phyloP scores from a whole-genome alignment of 2,113 vertebrate genomes.

The Mustela lutreola region DNA sequence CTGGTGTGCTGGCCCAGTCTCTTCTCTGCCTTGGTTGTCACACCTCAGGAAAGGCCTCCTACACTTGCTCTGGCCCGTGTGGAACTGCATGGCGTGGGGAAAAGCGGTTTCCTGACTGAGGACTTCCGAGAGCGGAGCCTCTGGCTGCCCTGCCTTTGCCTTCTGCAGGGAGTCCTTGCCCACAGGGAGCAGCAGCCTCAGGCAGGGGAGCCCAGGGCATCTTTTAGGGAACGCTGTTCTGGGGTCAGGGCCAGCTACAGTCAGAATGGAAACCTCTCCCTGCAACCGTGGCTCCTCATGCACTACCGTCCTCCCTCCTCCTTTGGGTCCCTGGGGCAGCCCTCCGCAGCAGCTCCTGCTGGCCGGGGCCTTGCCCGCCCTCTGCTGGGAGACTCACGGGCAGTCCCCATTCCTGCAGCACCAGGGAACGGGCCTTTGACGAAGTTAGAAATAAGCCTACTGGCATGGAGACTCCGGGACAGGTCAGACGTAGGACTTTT shows the following conservation, averaged over 20 bases:
- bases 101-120: not conserved
- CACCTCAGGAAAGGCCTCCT: not conserved
- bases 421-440: not conserved
- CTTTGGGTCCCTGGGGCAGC: no score
- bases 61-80: not conserved
- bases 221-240: not conserved
- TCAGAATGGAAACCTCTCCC: not conserved
- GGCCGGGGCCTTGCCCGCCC: not conserved
- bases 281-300: not conserved
- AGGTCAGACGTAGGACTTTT: not conserved
- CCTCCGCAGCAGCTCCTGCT: not conserved
- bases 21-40: not conserved
- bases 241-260: not conserved
- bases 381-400: not conserved
- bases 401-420: not conserved
- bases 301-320: not conserved
- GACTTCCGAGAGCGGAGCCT: not conserved
- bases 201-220: not conserved
- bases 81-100: not conserved
- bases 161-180: not conserved
- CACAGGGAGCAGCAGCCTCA: not conserved
- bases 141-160: not conserved
- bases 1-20: not conserved
- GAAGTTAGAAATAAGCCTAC: not conserved
- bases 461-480: not conserved